These are phyloP conservation scores for Paralichthys olivaceus DNA, from an alignment of 2,113 vertebrate species.

Conservation along the genomic window DNA sequence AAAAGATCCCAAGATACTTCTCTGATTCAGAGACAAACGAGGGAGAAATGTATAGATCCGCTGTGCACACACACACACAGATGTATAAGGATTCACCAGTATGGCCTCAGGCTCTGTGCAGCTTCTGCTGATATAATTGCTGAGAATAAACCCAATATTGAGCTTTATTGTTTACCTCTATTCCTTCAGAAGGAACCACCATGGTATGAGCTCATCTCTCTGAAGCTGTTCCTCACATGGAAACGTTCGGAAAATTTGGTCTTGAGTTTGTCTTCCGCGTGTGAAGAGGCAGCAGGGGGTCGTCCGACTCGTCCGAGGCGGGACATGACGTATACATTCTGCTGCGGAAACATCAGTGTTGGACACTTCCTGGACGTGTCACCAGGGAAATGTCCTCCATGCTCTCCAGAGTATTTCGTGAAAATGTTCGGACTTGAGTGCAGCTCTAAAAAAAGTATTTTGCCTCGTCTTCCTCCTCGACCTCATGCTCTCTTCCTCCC, in stretches of 20 bases:
- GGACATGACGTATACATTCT: no score
- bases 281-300: no score
- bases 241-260: no score
- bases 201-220: conserved; percentile 9
- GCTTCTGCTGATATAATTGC: conserved; percentile 57
- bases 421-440: no score
- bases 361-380: no score
- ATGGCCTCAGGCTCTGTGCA: conserved; percentile 36
- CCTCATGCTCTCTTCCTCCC: not conserved
- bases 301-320: no score
- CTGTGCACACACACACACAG: conserved; percentile 1
- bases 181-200: conserved; percentile 45
- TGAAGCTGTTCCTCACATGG: not conserved
- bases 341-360: no score
- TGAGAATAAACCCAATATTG: conserved; percentile 51
- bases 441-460: no score
- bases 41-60: conserved; percentile 47
- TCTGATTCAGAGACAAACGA: conserved; percentile 52
- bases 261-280: no score
- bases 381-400: no score
- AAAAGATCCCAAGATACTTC: conserved; percentile 33
- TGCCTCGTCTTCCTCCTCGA: not conserved
- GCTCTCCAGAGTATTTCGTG: no score
- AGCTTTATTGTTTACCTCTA: conserved; percentile 55
- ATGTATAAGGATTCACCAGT: conserved; percentile 8